Percentiles rank a stretch among this genome's conserved stretches.
Evolutionary conservation across 2,797 vertebrate species (phyloP).

Genomic region (Myiotriccus ornatus): DNA sequence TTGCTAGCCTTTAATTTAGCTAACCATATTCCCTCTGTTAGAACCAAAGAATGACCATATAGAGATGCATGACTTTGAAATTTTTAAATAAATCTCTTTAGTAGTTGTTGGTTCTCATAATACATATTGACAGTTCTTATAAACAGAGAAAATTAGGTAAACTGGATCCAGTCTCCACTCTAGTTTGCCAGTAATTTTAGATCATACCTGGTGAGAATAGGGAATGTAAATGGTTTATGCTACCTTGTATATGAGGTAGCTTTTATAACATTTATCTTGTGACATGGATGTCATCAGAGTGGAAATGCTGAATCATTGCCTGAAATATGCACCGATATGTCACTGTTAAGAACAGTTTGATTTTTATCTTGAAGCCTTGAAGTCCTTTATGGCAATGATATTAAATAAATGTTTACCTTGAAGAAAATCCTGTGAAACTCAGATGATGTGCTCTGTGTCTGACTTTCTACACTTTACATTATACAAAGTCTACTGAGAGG

Average conservation of each 20-base stretch:
- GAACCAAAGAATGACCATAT: not conserved
- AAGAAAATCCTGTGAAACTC: not conserved
- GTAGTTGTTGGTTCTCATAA: not conserved
- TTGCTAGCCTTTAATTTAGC: not conserved
- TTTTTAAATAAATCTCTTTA: not conserved
- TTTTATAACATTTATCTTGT: not conserved
- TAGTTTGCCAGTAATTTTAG: not conserved
- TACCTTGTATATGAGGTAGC: not conserved
- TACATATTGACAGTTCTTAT: not conserved
- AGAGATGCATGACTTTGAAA: not conserved
- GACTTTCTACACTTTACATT: not conserved
- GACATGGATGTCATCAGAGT: not conserved
- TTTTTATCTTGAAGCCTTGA: not conserved
- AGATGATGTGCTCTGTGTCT: not conserved
- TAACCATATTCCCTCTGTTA: not conserved
- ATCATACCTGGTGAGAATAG: not conserved
- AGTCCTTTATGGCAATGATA: not conserved
- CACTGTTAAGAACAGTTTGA: not conserved
- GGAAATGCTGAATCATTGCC: conserved; percentile 9
- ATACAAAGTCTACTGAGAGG: not conserved
- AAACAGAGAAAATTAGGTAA: not conserved
- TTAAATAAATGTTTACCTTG: not conserved
- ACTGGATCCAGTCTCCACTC: not conserved
- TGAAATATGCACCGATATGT: not conserved
- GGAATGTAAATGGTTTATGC: not conserved